phyloP scores from a whole-genome alignment of 1,140 invertebrate species.

The Hyposmocoma kahamanoa region DNA sequence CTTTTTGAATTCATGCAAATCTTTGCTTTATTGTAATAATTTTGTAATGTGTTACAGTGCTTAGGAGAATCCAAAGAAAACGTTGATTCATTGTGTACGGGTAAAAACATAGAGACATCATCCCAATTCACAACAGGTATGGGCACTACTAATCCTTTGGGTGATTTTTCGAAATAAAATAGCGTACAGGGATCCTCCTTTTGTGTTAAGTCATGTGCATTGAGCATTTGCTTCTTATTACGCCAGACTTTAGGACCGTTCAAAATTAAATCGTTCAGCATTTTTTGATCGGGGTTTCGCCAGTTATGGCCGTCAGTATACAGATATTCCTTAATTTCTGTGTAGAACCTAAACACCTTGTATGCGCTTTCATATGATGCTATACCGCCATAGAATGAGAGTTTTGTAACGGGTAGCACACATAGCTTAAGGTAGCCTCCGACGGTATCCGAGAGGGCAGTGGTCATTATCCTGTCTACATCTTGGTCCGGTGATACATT shows the following conservation, averaged over 20 bases:
- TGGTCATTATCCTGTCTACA: conserved; percentile 31
- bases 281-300: conserved; percentile 30
- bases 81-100: conserved; percentile 38
- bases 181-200: conserved; percentile 28
- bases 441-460: conserved; percentile 42
- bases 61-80: conserved; percentile 30
- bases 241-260: background rate
- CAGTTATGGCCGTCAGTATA: conserved; percentile 40
- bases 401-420: conserved; percentile 47
- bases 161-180: conserved; percentile 43
- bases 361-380: conserved; percentile 34
- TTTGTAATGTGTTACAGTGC: conserved; percentile 27
- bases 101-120: conserved; percentile 39
- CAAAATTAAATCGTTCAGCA: background rate
- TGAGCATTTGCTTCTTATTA: background rate
- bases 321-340: conserved; percentile 38
- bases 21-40: conserved; percentile 45
- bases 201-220: background rate
- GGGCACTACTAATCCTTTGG: conserved; percentile 33
- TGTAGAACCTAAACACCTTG: conserved; percentile 36
- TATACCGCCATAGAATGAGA: conserved; percentile 45
- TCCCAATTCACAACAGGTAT: conserved; percentile 45
- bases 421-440: conserved; percentile 53
- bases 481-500: conserved; percentile 23
- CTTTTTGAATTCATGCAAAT: conserved; percentile 29